Evolutionary conservation across 2,888 invertebrate genomes (phyloP), one percentile per base, ranked within the genome.

Genomic region (Ryuthela nishihirai): DNA sequence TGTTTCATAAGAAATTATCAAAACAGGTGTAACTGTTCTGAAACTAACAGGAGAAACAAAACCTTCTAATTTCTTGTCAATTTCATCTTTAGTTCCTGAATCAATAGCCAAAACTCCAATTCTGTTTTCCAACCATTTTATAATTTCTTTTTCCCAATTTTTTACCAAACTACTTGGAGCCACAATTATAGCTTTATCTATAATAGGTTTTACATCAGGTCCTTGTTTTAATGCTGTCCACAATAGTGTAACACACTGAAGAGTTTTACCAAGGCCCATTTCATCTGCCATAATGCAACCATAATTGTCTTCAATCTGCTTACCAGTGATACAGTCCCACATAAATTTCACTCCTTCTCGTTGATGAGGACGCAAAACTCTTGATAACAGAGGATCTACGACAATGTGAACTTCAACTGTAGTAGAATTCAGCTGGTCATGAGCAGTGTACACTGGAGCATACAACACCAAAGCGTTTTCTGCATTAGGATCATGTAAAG

Each of bases 201-300:
- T 91, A 0, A 84, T 82, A 0, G 95, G 90, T 71, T 87, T 88
- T 62, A 87, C 88, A 64, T 94, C 88, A 0, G 95, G 91, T 36
- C 97, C 87, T 78, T 99, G 99, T 34, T 87, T 81, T 66, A 99
- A 74, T 20, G 98, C 75, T 0, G 97, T 95, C 97, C 97, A 99
- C 17, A 97, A 77, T 10, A 99, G 77, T 0, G 97, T 88, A 53
- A 99, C 95, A 73, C 98, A 99, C 74, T 99, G 99, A 9, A 99
- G 77, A 0, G 99, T 99, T 77, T 99, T 99, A 1, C 98, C 98
- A 29, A 98, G 79, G 45, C 90, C 97, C 98, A 99, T 99, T 81
- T 99, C 99, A 76, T 99, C 99, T 3, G 99, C 99, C 98, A 99
- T 99, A 41, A 99, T 99, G 70, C 98, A 99, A 1, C 99, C 99